phyloP scores from a whole-genome alignment of 2,888 invertebrate genomes.

The Petrolisthes cinctipes region DNA sequence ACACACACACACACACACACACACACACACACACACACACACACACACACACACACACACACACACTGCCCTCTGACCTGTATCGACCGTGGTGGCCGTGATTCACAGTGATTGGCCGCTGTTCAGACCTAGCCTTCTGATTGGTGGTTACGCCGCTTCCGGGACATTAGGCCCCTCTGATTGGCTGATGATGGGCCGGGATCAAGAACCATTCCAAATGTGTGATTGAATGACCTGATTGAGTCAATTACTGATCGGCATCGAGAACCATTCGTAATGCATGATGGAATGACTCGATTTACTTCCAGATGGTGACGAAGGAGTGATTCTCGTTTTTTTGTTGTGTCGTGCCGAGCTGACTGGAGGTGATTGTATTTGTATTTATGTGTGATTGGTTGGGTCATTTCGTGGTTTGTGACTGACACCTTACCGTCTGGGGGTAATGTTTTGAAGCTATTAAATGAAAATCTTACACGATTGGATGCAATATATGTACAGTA shows the following conservation, averaged over 20 bases:
- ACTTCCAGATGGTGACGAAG: too few species aligned
- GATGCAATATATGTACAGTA: too few species aligned
- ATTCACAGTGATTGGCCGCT: background rate
- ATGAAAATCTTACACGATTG: too few species aligned
- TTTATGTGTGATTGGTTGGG: too few species aligned
- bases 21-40: background rate
- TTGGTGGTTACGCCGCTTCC: background rate
- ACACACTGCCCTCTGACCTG: background rate
- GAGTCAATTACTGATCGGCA: background rate
- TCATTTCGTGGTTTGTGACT: too few species aligned
- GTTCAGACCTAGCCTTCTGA: background rate
- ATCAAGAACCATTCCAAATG: background rate
- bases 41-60: background rate
- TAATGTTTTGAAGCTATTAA: too few species aligned
- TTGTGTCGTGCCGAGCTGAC: background rate
- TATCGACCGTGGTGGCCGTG: background rate
- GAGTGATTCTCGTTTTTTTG: background rate
- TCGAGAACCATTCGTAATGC: too few species aligned
- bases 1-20: background rate
- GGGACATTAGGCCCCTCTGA: background rate
- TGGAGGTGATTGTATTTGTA: too few species aligned
- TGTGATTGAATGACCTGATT: background rate
- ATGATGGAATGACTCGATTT: too few species aligned
- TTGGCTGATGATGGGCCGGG: background rate
- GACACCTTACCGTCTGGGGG: too few species aligned